Conservation (phyloP, 2,888 invertebrate genomes). For the Dryobotodes eremita region DNA sequence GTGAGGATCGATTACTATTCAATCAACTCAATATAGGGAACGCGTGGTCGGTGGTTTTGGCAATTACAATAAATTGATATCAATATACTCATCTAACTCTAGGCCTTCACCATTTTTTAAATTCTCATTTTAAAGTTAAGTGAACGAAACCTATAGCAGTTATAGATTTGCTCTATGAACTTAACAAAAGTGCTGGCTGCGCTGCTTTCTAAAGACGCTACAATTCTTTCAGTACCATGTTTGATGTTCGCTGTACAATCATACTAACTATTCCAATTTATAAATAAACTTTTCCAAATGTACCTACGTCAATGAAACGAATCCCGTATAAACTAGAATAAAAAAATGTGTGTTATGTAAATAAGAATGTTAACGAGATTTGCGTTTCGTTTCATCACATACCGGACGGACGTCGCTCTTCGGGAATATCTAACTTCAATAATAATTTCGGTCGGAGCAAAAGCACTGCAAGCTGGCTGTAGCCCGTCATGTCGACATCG, state of each 20-base stretch:
- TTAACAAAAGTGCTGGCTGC: background rate
- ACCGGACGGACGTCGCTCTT: constrained; percentile 68
- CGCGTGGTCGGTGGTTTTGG: background rate
- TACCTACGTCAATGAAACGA: constrained; percentile 57
- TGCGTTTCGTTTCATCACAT: constrained; percentile 67
- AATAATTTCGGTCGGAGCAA: constrained; percentile 70
- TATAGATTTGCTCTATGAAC: constrained; percentile 11
- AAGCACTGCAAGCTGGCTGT: constrained; percentile 69
- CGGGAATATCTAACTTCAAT: constrained; percentile 63
- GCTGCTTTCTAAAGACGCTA: constrained; percentile 8
- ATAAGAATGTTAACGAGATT: constrained; percentile 71
- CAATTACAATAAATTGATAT: background rate
- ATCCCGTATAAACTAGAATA: constrained; percentile 54
- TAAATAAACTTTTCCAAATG: constrained; percentile 46
- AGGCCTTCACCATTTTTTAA: background rate
- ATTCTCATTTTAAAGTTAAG: background rate
- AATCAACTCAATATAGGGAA: background rate
- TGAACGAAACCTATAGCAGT: background rate
- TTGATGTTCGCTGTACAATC: background rate
- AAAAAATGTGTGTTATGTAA: constrained; percentile 61
- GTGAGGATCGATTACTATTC: background rate
- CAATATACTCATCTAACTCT: background rate
- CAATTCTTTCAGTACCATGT: background rate
- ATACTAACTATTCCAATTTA: constrained; percentile 30
- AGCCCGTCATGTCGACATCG: constrained; percentile 73